phyloP scores from a whole-genome alignment of 2,113 vertebrate genomes.

The Myanophis thanlyinensis region DNA sequence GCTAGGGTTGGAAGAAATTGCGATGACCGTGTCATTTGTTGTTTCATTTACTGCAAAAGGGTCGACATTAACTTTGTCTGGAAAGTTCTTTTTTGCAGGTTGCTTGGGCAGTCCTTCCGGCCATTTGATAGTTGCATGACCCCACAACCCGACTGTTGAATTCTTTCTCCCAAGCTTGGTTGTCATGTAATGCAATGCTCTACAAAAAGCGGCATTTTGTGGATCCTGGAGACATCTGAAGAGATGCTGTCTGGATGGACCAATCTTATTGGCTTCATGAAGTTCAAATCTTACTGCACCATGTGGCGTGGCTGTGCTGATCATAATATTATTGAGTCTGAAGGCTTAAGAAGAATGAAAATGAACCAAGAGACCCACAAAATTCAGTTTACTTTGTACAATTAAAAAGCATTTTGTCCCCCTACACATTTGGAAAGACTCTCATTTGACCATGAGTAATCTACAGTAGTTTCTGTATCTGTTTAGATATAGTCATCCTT shows the following conservation, averaged over 20 bases:
- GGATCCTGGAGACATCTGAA: slow-evolving; percentile 55
- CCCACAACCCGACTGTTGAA: slow-evolving; percentile 26
- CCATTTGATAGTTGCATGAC: not conserved
- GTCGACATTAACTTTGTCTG: slow-evolving; percentile 57
- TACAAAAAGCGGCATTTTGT: slow-evolving; percentile 46
- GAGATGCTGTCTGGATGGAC: slow-evolving; percentile 43
- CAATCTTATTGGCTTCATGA: not conserved
- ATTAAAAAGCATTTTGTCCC: not conserved
- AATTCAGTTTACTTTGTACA: not conserved
- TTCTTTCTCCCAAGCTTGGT: slow-evolving; percentile 34
- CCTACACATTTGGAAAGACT: not conserved
- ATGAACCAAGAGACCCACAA: not conserved
- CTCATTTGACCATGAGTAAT: not conserved
- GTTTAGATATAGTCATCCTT: not conserved
- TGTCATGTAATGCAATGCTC: slow-evolving; percentile 53
- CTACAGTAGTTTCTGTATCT: not conserved
- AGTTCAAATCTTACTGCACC: slow-evolving; percentile 24
- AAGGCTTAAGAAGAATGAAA: slow-evolving; percentile 43
- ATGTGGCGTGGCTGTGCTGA: slow-evolving; percentile 61
- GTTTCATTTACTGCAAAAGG: slow-evolving; percentile 48
- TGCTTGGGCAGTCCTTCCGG: slow-evolving; percentile 34
- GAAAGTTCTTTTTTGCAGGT: slow-evolving; percentile 21
- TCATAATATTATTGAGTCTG: slow-evolving; percentile 55
- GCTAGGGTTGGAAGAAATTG: slow-evolving; percentile 60
- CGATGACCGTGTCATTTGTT: slow-evolving; percentile 49